A percentile compares a stretch with the other conserved stretches of the same genome.
Evolutionary conservation across 2,888 invertebrate species (phyloP).

Genomic region (Nemotelus nigrinus): DNA sequence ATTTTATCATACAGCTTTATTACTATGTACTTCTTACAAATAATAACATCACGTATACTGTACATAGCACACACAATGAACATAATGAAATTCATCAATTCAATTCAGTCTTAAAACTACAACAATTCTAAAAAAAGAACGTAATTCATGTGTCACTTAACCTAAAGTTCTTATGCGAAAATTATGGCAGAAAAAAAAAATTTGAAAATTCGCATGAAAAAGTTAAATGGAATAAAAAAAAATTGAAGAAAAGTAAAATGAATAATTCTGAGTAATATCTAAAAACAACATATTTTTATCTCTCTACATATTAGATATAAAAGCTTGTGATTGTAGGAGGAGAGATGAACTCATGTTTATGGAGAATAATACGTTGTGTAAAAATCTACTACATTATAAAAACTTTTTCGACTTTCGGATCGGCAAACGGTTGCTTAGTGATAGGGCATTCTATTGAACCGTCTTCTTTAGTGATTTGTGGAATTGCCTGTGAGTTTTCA

Average conservation of each 20-base stretch:
- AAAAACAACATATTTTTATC: neutral
- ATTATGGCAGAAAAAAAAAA: neutral
- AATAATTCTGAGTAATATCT: neutral
- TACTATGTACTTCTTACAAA: slow-evolving; percentile 17
- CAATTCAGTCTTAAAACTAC: slow-evolving; percentile 6
- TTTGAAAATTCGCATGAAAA: neutral
- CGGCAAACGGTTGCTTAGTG: slow-evolving; percentile 89
- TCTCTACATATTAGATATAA: neutral
- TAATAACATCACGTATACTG: slow-evolving; percentile 23
- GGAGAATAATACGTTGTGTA: neutral
- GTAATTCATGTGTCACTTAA: neutral
- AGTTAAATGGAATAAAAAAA: neutral
- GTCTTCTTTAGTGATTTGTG: slow-evolving; percentile 92
- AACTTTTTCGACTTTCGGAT: slow-evolving; percentile 94
- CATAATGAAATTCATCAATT: neutral
- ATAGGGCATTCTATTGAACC: slow-evolving; percentile 93
- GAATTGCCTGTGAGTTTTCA: slow-evolving; percentile 74
- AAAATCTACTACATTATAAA: slow-evolving; percentile 84
- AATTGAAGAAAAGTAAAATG: neutral
- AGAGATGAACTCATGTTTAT: neutral
- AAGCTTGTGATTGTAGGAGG: slow-evolving; percentile 3
- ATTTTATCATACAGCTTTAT: slow-evolving; percentile 7
- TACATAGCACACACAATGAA: slow-evolving; percentile 30
- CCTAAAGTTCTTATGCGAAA: too few relatives aligned
- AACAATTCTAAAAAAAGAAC: slow-evolving; percentile 9